Evolutionary conservation across 2,797 vertebrate genomes (phyloP).

Genomic region (Pantherophis alleghaniensis): DNA sequence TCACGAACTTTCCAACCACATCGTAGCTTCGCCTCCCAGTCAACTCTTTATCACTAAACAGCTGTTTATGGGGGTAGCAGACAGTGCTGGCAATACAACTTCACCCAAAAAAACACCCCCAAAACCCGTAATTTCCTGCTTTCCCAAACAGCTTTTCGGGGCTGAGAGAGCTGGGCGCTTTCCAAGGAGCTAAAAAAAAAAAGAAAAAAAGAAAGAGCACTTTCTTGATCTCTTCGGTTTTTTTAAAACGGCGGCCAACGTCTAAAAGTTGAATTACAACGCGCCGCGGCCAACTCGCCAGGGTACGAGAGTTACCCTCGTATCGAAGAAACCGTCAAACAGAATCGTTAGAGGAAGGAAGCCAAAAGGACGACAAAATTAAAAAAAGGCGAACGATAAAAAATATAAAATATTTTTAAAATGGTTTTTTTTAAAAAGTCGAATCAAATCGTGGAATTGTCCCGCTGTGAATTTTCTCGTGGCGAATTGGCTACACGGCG

Average conservation of each 20-base stretch:
- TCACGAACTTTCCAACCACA: fast-evolving
- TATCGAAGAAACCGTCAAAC: not conserved
- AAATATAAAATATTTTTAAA: not conserved
- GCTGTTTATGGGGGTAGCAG: not conserved
- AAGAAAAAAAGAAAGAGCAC: too few species aligned
- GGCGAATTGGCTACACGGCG: not conserved
- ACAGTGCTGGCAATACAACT: not conserved
- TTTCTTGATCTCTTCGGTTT: not conserved
- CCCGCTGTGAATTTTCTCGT: too few species aligned
- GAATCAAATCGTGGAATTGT: not conserved
- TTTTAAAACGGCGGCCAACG: not conserved
- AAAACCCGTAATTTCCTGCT: not conserved
- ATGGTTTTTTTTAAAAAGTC: not conserved
- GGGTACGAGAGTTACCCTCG: too few species aligned
- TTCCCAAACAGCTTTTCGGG: not conserved
- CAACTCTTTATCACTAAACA: not conserved
- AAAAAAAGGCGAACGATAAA: not conserved
- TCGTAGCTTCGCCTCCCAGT: not conserved
- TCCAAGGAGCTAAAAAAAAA: not conserved
- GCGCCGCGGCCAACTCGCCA: not conserved
- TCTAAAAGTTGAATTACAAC: not conserved
- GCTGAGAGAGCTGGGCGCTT: not conserved
- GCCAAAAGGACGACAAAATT: not conserved
- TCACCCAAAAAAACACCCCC: not conserved
- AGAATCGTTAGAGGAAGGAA: not conserved